Conservation (phyloP, 2,888 invertebrate genomes). For the Caenorhabditis macrosperma region DNA sequence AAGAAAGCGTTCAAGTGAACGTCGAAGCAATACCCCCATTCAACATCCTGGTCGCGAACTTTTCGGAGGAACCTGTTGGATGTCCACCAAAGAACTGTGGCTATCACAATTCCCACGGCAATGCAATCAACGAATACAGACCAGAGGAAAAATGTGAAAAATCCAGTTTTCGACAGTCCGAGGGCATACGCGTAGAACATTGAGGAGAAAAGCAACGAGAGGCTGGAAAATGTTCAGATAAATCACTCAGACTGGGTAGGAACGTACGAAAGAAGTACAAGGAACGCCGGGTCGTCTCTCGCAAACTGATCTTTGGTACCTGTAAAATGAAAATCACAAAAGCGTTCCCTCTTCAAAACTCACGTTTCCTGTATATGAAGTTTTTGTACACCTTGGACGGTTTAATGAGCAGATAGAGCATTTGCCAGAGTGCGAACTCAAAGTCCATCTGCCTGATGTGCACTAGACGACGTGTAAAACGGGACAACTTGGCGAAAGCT, state of each 20-base stretch:
- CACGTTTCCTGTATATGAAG: constrained; percentile 97
- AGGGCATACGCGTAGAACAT: constrained; percentile 69
- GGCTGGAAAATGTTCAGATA: constrained; percentile 8
- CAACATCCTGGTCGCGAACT: constrained; percentile 86
- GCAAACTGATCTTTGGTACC: constrained; percentile 99
- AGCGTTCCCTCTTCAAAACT: constrained; percentile 82
- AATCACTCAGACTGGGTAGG: not conserved
- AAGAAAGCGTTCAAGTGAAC: constrained; percentile 98
- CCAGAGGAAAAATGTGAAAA: constrained; percentile 90
- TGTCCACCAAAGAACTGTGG: constrained; percentile 88
- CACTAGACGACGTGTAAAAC: constrained; percentile 76
- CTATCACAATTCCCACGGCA: constrained; percentile 89
- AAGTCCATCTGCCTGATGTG: constrained; percentile 89
- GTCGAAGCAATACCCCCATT: constrained; percentile 99
- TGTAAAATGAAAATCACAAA: constrained; percentile 82
- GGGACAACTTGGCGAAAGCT: constrained; percentile 74
- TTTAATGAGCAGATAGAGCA: constrained; percentile 93
- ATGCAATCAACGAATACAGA: constrained; percentile 96
- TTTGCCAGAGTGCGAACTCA: constrained; percentile 99
- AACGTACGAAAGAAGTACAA: constrained; percentile 86
- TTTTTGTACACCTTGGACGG: constrained; percentile 97
- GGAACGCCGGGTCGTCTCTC: constrained; percentile 97
- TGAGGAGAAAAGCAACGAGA: constrained; percentile 68
- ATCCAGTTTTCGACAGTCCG: constrained; percentile 83
- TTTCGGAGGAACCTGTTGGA: constrained; percentile 88